Evolutionary conservation across 2,797 vertebrate species (phyloP), one percentile per base, ranked within the genome.

Genomic region (Chaetophractus vellerosus): DNA sequence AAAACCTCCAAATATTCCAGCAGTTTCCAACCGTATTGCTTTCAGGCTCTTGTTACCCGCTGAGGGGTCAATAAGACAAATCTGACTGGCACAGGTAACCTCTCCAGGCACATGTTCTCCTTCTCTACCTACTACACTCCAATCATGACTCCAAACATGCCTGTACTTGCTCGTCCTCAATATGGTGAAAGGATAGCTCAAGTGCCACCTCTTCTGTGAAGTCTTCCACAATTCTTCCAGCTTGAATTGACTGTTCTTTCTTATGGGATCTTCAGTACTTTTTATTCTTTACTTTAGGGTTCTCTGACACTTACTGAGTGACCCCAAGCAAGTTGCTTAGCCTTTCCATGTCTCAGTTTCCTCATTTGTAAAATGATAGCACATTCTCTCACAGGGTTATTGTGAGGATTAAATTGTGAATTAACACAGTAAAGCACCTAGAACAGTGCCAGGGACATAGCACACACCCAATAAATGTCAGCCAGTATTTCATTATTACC

Each of bases 1-100:
- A 86, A 79, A 95, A 86, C 79, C 84, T 91, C 36, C 45, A 63
- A 52, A 83, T 45, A 76, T 63, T 48, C 71, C 66, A 59, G 82
- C 16, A 33, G 61, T 66, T 74, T 75, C 57, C 86, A 41, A 89
- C 26, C 81, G 31, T 38, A 59, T 26, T 91, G 33, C 33, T 75
- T 86, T 55, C 41, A 66, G 59, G 88, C 16, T 85, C 38, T 52
- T 71, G 4, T 23, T 71, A 80, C 61, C 59, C 93, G 71, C 50
- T 19, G 48, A 48, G 26, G 50, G 78, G n/a, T n/a, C 52, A 38
- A 38, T 38, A 3, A 63, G 71, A 81, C 45, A 64, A 50, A 6
- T 33, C 31, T 71, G 61, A 74, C 16, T 9, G 11, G 48, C 45
- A 24, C 24, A 71, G 83, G 21, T 14, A 26, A 18, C 36, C 66